Base-by-base conservation (phyloP, 1,140 invertebrate species). In the Dreissena rostriformis region DNA sequence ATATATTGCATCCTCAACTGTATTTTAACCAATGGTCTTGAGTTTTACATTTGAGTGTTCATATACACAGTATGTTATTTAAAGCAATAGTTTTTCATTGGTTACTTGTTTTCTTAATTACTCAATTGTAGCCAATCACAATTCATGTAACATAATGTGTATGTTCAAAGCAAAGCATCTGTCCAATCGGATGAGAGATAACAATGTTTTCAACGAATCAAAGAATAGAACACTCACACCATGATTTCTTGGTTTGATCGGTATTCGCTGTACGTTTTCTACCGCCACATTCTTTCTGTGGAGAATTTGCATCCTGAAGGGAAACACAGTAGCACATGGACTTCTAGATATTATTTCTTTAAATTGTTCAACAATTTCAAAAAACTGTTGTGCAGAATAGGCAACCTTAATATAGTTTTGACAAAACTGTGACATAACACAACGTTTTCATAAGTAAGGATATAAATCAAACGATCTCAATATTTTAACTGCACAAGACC, bases 201-300 rank as follows among this genome's bases (percentile, higher is more conserved):
- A 73, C 26, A 77, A 49, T 66, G 55, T 26, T 17, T 68, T 29
- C 39, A 51, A 57, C 72, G 51, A 85, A 86, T 92, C 91, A 92
- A 51, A 92, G 87, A 81, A 92, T 88, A 68, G 84, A 86, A 88
- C 91, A 92, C 79, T 86, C 85, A 88, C 89, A 92, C 61, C 88
- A 87, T 51, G 91, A 89, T 74, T 90, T 91, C 81, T 92, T 91
- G 15, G 86, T 79, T 66, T 80, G 78, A 49, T 80, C 82, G 53
- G 90, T 86, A 79, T 90, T 90, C 57, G 86, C 81, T 26, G 78
- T 73, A 68, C 90, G 84, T 72, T 90, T 86, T 61, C 89, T 83
- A 61, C 86, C 86, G 65, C 87, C 87, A 24, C 85, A 85, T 55
- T 85, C 82, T 71, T 85, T 85, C 7, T 73, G 81, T 80, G 87